Evolutionary conservation across 1,140 invertebrate species (phyloP).

Genomic region (Stenopsyche tienmushanensis): DNA sequence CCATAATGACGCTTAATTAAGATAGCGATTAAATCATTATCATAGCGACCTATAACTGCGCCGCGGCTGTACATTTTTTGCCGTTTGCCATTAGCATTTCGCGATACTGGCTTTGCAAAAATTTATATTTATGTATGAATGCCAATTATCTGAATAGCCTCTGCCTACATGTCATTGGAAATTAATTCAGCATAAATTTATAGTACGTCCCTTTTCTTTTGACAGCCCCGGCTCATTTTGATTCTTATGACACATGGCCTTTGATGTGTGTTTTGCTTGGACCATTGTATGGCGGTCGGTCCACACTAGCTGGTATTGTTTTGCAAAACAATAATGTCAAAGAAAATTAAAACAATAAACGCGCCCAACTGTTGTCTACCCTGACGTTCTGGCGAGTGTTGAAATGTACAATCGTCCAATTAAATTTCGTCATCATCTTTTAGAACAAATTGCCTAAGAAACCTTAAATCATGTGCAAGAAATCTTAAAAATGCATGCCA

Average conservation of each 20-base stretch:
- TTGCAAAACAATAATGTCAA: slow-evolving; percentile 32
- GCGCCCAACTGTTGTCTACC: slow-evolving; percentile 25
- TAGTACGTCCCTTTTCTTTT: neutral
- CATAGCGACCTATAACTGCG: neutral
- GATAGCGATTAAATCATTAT: neutral
- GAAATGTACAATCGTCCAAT: neutral
- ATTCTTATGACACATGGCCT: neutral
- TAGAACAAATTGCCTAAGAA: no score
- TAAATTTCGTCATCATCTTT: no score
- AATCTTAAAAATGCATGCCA: no score
- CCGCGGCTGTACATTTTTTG: no score
- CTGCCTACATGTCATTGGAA: slow-evolving; percentile 10
- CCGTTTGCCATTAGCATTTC: no score
- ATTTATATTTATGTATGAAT: neutral
- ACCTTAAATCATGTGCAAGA: no score
- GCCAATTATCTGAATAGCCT: neutral
- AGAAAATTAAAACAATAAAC: slow-evolving; percentile 36
- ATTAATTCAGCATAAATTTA: slow-evolving; percentile 8
- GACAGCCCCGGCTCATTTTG: neutral
- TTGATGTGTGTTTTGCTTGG: neutral
- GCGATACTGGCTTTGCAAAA: no score
- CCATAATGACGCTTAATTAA: neutral
- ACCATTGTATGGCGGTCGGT: slow-evolving; percentile 6
- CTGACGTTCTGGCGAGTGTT: slow-evolving; percentile 2
- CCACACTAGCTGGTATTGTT: slow-evolving; percentile 24